These are phyloP conservation scores for Parotocinclus haroldoi DNA, from an alignment of 2,797 vertebrate species.

Conservation along the genomic window DNA sequence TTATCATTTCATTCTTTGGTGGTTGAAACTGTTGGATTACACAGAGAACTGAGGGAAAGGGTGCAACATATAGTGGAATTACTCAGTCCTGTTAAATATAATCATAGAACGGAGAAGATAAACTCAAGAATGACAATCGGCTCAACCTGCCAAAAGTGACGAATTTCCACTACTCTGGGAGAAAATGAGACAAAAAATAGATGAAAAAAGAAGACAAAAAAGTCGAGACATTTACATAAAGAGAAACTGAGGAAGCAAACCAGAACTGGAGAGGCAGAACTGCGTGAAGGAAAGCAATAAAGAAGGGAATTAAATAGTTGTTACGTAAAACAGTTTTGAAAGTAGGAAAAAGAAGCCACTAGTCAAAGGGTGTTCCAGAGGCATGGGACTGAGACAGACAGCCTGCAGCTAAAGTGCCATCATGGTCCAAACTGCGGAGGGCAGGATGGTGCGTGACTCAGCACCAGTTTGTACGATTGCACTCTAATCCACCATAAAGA, in stretches of 20 bases:
- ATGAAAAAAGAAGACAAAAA: neutral
- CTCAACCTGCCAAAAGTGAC: too few relatives aligned
- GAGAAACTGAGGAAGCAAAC: neutral
- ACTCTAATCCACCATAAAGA: slow-evolving; percentile 42
- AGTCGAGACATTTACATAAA: slow-evolving; percentile 10
- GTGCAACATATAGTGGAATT: slow-evolving; percentile 48
- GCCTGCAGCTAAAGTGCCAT: neutral
- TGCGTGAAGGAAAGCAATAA: neutral
- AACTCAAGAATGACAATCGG: neutral
- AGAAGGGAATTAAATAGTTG: neutral
- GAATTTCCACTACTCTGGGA: slow-evolving; percentile 36
- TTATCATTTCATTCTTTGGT: slow-evolving; percentile 41
- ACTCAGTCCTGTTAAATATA: slow-evolving; percentile 55
- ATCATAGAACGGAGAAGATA: slow-evolving; percentile 46
- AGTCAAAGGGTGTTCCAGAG: too few relatives aligned
- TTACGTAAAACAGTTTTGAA: neutral
- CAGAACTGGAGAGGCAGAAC: neutral
- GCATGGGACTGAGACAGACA: neutral
- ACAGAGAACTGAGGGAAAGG: slow-evolving; percentile 9
- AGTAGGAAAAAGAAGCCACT: neutral
- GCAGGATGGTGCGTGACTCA: neutral
- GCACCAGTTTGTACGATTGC: neutral
- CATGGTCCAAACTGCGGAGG: neutral
- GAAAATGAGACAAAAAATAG: neutral
- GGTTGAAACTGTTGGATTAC: slow-evolving; percentile 32